Evolutionary conservation across 2,888 invertebrate genomes (phyloP).

Genomic region (Cordilura impudica): DNA sequence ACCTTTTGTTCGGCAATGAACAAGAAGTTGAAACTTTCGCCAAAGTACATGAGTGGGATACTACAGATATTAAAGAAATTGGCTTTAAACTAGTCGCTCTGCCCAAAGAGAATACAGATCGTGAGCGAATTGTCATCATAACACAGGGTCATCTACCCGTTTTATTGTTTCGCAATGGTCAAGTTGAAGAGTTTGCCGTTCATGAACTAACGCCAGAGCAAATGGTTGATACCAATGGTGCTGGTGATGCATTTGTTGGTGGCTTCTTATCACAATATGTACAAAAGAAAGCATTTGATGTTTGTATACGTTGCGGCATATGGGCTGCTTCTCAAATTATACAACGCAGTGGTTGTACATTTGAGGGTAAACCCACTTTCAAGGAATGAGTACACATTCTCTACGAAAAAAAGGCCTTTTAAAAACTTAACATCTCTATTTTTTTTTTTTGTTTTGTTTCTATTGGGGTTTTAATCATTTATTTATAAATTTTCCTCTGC

Average conservation of each 20-base stretch:
- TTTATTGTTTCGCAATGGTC: constrained; percentile 85
- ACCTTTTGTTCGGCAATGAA: constrained; percentile 95
- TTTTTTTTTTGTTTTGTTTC: constrained; percentile 27
- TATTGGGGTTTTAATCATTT: constrained; percentile 45
- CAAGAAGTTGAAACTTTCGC: constrained; percentile 94
- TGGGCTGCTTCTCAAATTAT: constrained; percentile 93
- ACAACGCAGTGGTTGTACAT: constrained; percentile 94
- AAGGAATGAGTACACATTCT: constrained; percentile 65
- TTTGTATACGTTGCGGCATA: constrained; percentile 91
- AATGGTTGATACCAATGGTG: constrained; percentile 98
- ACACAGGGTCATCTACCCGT: constrained; percentile 94
- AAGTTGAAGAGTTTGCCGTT: constrained; percentile 85
- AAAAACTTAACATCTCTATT: constrained; percentile 55
- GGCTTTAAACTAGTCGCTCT: constrained; percentile 87
- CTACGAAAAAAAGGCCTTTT: constrained; percentile 34
- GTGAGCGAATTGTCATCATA: constrained; percentile 89
- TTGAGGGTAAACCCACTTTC: constrained; percentile 83
- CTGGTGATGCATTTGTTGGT: constrained; percentile 98
- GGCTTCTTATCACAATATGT: constrained; percentile 95
- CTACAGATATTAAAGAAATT: constrained; percentile 88
- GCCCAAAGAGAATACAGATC: constrained; percentile 86
- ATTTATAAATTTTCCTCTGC: constrained; percentile 26
- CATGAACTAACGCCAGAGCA: constrained; percentile 82
- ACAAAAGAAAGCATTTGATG: constrained; percentile 83
- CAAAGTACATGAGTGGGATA: constrained; percentile 84